Evolutionary conservation across 2,113 vertebrate genomes (phyloP), one percentile per base, ranked within the genome.

Genomic region (Chaetorhynchus papuensis): DNA sequence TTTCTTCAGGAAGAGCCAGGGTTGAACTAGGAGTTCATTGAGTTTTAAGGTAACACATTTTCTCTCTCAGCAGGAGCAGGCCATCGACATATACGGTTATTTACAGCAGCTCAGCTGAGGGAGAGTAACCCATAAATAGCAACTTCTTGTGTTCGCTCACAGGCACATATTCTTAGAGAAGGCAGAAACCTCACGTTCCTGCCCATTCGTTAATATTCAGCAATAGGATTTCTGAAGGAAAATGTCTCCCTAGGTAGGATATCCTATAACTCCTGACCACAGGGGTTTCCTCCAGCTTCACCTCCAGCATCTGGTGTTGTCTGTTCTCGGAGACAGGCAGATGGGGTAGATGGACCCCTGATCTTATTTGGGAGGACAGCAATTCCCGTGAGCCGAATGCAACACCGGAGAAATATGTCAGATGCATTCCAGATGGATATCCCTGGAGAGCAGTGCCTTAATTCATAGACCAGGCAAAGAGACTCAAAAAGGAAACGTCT

Each of bases 51-150:
- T 94, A 75, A 93, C 91, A 90, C 93, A 63, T 95, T 96, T 93
- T 95, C 86, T 87, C 60, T 96, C 95, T 96, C 92, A 92, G 96
- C 94, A 93, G 91, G 86, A 95, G 72, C 83, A 87, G 87, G 56
- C 93, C 65, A 78, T 95, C 1, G 1, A 82, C 83, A 71, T 96
- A 94, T 78, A 96, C 6, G 17, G 86, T 96, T 97, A 97, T 96
- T 97, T 97, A 97, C 95, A 95, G 90, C 95, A 94, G 83, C 93
- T 93, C 83, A 87, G 91, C 64, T 89, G 72, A 92, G 89, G 86
- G 83, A 96, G 83, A 86, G 69, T 81, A 95, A 91, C 80, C 93
- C 95, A 96, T 96, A 97, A 97, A 97, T 97, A 97, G 96, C 80
- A 96, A 87, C 86, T 92, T 70, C 76, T 93, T 70, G 44, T 83